Percentiles rank a stretch among this genome's conserved stretches.
phyloP scores from a whole-genome alignment of 2,797 vertebrate species.

The Brachyalestes nurse region DNA sequence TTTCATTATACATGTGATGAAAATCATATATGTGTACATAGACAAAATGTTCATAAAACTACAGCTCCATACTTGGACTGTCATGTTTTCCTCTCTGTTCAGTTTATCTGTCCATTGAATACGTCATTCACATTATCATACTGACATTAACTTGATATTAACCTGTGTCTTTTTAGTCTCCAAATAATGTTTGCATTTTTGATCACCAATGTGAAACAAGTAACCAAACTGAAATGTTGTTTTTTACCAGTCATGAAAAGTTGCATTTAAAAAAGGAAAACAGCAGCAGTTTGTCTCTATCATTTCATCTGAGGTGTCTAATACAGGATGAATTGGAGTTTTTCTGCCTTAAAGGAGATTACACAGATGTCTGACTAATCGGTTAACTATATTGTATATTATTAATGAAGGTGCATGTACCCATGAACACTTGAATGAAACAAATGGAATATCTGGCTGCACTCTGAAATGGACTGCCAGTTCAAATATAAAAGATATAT shows the following conservation, averaged over 20 bases:
- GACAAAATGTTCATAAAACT: no score
- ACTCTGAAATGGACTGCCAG: background rate
- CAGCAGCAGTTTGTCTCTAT: background rate
- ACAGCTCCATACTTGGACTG: no score
- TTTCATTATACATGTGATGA: background rate
- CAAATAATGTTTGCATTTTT: no score
- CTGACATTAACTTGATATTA: no score
- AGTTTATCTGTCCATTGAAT: no score
- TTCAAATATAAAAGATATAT: background rate
- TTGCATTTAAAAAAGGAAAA: background rate
- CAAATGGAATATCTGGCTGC: background rate
- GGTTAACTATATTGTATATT: background rate
- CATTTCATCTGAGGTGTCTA: background rate
- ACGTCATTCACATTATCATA: no score
- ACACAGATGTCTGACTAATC: background rate
- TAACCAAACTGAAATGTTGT: no score
- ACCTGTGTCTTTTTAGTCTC: no score
- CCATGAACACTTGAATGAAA: background rate
- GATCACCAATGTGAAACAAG: no score
- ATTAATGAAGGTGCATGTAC: background rate
- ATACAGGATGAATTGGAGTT: background rate
- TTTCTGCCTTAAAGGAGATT: background rate
- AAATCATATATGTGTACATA: background rate
- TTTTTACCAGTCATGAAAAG: background rate
- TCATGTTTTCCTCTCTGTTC: no score